Evolutionary conservation across 2,888 invertebrate species (phyloP), one percentile per base, ranked within the genome.

Genomic region (Tyria jacobaeae): DNA sequence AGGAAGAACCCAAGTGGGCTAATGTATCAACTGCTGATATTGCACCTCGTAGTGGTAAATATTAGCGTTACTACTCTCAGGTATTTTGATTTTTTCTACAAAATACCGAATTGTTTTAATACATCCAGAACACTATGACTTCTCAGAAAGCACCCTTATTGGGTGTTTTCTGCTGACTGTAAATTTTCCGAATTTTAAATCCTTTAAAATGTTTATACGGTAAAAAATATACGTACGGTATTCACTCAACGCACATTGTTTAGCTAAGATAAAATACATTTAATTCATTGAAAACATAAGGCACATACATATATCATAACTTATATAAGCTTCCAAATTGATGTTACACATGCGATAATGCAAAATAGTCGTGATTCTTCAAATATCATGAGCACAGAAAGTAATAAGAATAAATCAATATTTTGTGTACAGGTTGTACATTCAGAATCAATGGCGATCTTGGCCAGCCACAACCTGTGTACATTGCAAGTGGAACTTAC

Each of bases 401-500:
- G 21, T 14, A 47, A 5, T 12, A 25, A 10, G 0, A 12, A 10
- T 12, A 34, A 24, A 21, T 44, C 4, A n/a, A n/a, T 17, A 0
- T 39, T 41, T 54, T 17, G 5, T 27, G 17, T 27, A 6, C 62
- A 90, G 91, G 89, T 27, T 95, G 95, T 74, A 77, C 82, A 5
- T 80, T 95, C 57, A 88, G 89, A 51, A 83, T 92, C 2, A 89
- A 91, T 52, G 91, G 94, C 12, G 94, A 95, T 72, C 85, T 95
- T 2, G 90, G 89, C 0, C 92, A 94, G 62, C 95, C 95, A 0
- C 96, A 96, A 78, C 95, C 96, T 0, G 88, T 96, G 5, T 93
- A 95, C 72, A 78, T 96, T 1, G 87, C 83, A 50, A 87, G 90
- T 0, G 85, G 89, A 1, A 83, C 85, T 57, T 91, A 87, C 66